A percentile compares a stretch with the other conserved stretches of the same genome.
These are phyloP conservation scores for Selenia dentaria DNA, from an alignment of 2,888 invertebrate species.

Conservation along the genomic window DNA sequence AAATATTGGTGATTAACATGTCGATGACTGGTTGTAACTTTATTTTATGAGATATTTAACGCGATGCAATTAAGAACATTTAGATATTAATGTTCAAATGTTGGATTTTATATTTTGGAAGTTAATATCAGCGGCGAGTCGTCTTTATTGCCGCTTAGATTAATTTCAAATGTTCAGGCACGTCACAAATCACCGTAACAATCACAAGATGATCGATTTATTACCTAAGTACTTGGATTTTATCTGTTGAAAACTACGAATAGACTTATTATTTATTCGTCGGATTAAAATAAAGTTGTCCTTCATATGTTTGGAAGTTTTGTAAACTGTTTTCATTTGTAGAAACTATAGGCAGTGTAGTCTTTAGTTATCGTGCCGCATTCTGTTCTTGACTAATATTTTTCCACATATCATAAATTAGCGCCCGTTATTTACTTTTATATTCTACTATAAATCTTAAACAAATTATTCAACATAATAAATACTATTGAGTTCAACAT, in stretches of 20 bases:
- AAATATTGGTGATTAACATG: slow-evolving; percentile 44
- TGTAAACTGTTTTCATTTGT: too few species aligned
- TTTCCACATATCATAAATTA: too few species aligned
- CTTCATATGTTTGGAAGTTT: too few species aligned
- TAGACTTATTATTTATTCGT: too few species aligned
- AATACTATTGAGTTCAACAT: too few species aligned
- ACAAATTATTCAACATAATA: too few species aligned
- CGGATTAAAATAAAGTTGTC: too few species aligned
- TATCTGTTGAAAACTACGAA: not conserved
- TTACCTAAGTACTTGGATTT: not conserved
- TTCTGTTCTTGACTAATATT: too few species aligned
- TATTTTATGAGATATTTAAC: slow-evolving; percentile 51
- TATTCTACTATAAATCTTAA: too few species aligned
- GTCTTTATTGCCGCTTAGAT: slow-evolving; percentile 3
- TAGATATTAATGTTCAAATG: slow-evolving; percentile 17
- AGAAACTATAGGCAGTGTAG: too few species aligned
- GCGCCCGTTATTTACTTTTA: too few species aligned
- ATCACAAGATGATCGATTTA: slow-evolving; percentile 5
- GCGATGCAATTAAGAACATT: slow-evolving; percentile 42
- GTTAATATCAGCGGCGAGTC: slow-evolving; percentile 2
- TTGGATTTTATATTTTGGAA: slow-evolving; percentile 7
- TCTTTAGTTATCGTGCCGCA: too few species aligned
- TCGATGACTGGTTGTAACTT: slow-evolving; percentile 44
- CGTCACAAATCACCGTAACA: slow-evolving; percentile 3
- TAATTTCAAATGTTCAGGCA: not conserved